Percentiles rank a stretch among this genome's conserved stretches.
These are phyloP conservation scores for Gallirallus australis DNA, from an alignment of 2,797 vertebrate species.

Conservation along the genomic window DNA sequence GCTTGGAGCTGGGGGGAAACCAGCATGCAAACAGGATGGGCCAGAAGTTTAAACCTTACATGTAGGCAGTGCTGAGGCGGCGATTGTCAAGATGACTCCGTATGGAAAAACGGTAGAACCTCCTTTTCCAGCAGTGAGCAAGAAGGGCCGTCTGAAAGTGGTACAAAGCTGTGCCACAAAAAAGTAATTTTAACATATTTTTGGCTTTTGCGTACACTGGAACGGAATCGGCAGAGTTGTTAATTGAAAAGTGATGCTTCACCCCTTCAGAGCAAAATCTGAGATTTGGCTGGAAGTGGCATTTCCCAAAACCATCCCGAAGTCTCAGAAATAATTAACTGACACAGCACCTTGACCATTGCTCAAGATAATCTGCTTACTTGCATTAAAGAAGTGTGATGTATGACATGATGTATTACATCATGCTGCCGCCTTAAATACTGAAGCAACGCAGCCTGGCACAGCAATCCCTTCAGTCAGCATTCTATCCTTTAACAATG, in stretches of 20 bases:
- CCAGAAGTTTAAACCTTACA: neutral
- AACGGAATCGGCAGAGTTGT: neutral
- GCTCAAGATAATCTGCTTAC: neutral
- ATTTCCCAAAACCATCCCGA: neutral
- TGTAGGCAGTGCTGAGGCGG: neutral
- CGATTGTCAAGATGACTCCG: neutral
- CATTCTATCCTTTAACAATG: neutral
- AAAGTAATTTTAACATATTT: neutral
- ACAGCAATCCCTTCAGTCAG: neutral
- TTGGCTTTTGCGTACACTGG: neutral
- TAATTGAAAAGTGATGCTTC: neutral
- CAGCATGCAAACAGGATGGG: rapidly evolving
- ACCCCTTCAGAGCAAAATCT: neutral
- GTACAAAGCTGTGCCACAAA: neutral
- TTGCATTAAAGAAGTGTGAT: neutral
- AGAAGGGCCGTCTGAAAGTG: neutral
- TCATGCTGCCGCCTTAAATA: neutral
- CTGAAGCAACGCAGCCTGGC: neutral
- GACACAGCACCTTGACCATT: neutral
- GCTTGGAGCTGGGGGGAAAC: neutral
- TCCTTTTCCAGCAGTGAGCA: neutral
- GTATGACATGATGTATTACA: neutral
- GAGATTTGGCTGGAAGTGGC: neutral
- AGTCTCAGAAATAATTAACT: neutral
- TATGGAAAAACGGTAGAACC: neutral